phyloP scores from a whole-genome alignment of 37 sponge, comb jelly and placozoan species.

The Aphrocallistes beatrix region DNA sequence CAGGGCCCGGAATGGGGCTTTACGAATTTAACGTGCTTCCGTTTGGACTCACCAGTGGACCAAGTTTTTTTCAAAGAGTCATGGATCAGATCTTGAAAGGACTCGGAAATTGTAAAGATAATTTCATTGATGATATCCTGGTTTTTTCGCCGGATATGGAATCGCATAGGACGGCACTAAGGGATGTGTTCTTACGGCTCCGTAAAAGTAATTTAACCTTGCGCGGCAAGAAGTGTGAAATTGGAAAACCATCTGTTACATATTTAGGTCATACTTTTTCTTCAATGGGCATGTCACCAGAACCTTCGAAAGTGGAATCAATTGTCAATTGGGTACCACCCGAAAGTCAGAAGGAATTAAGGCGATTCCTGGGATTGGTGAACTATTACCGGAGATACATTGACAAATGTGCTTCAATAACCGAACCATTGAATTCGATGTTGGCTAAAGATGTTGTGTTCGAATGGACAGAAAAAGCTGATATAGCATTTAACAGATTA shows the following conservation, averaged over 20 bases:
- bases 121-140: no score
- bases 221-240: conserved; percentile 1
- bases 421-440: neutral
- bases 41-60: no score
- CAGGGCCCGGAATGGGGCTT: no score
- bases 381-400: no score
- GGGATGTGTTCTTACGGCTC: neutral
- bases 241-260: neutral
- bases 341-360: no score
- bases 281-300: conserved; percentile 2
- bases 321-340: neutral
- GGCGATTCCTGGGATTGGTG: no score
- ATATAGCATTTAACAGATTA: neutral
- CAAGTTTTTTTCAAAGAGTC: no score
- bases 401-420: neutral
- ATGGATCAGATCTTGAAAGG: conserved; percentile 15
- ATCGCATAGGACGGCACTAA: neutral
- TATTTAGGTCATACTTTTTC: neutral
- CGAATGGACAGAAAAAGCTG: neutral
- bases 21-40: no score
- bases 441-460: neutral
- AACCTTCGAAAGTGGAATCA: neutral
- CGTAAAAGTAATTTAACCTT: neutral
- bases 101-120: neutral
- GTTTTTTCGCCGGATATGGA: neutral